A percentile compares a stretch with the other conserved stretches of the same genome.
Evolutionary conservation across 2,797 vertebrate species (phyloP).

Genomic region (Amniataba percoides): DNA sequence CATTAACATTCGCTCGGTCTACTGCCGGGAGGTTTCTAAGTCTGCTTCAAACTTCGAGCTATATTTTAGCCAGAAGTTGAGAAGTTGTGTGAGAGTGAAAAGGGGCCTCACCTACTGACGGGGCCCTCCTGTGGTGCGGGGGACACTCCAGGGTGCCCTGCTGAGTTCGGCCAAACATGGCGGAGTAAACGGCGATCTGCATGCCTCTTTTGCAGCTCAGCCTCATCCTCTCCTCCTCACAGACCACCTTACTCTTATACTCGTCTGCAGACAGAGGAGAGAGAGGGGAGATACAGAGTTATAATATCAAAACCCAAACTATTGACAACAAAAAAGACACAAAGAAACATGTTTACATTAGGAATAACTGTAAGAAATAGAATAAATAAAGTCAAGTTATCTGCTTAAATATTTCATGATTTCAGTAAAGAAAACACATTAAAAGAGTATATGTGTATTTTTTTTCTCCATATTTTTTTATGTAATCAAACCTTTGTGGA

Average conservation of each 20-base stretch:
- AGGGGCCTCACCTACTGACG: slow-evolving; percentile 86
- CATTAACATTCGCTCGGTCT: not conserved
- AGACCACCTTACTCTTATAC: slow-evolving; percentile 93
- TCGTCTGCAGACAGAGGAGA: slow-evolving; percentile 82
- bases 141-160: slow-evolving; percentile 91
- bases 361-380: not conserved
- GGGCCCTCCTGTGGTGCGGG: slow-evolving; percentile 83
- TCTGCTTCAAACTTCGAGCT: not conserved
- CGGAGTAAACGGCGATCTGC: slow-evolving; percentile 92
- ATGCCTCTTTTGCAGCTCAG: slow-evolving; percentile 91
- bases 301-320: not conserved
- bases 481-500: not conserved
- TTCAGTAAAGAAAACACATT: too few species aligned
- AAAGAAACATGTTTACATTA: not conserved
- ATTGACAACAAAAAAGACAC: not conserved
- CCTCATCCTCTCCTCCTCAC: slow-evolving; percentile 91
- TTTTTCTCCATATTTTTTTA: not conserved
- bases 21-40: not conserved
- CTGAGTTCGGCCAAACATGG: slow-evolving; percentile 90
- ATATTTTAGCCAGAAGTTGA: too few species aligned
- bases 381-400: not conserved
- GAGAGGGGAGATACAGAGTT: not conserved
- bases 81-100: not conserved
- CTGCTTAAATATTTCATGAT: too few species aligned
- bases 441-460: not conserved